A percentile compares a stretch with the other conserved stretches of the same genome.
Conservation (phyloP, 2,113 vertebrate species). For the Calonectris borealis region DNA sequence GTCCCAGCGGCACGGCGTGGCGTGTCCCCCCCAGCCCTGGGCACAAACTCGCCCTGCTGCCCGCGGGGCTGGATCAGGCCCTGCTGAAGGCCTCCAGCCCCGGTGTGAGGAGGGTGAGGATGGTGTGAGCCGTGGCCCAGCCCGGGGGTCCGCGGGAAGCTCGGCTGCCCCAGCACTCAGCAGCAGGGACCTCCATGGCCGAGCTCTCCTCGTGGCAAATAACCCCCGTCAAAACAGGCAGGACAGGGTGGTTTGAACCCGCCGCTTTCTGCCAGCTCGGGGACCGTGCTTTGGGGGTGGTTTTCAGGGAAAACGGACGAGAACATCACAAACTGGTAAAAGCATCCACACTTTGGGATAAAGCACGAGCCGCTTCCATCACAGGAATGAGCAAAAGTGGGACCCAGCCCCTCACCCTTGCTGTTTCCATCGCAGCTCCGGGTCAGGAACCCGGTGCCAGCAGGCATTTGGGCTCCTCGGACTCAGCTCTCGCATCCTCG, state of each 20-base stretch:
- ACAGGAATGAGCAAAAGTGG: not conserved
- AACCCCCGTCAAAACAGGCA: not conserved
- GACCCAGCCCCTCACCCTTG: not conserved
- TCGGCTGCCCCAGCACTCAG: accelerated
- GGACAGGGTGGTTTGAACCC: not conserved
- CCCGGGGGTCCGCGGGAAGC: accelerated
- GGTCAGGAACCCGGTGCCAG: not conserved
- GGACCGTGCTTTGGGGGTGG: not conserved
- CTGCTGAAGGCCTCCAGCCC: not conserved
- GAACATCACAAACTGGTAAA: not conserved
- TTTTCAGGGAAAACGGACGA: not conserved
- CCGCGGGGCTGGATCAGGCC: not conserved
- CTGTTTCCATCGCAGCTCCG: not conserved
- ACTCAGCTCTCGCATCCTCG: accelerated
- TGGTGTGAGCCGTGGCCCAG: not conserved
- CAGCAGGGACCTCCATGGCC: not conserved
- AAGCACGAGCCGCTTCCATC: not conserved
- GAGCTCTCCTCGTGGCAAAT: not conserved
- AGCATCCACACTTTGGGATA: not conserved
- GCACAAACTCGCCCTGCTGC: not conserved
- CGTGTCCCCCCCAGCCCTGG: accelerated
- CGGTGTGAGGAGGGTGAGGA: not conserved
- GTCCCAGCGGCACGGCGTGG: not conserved
- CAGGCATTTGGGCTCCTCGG: accelerated
- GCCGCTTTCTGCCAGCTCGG: not conserved